Base-by-base conservation (phyloP, 2,888 invertebrate species). In the Helleia helle region DNA sequence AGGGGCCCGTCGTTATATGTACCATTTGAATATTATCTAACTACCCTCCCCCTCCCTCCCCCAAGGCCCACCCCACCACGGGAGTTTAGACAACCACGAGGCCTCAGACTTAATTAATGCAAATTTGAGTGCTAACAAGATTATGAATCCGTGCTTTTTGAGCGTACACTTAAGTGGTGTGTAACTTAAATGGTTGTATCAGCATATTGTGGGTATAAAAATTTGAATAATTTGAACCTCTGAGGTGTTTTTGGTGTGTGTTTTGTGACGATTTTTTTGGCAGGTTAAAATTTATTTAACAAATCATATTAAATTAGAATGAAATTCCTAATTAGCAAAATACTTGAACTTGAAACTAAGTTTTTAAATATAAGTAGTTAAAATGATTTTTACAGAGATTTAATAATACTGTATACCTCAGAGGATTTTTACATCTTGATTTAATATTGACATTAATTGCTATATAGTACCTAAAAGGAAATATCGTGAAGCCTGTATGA, bases 21-120 rank as follows among this genome's bases (percentile, higher is more conserved):
- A 83, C 84, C 84, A 84, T 84, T 84, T 84, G 84, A 84, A 84
- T 84, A 84, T 83, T 84, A 84, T 81, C 83, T n/a, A n/a, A n/a
- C n/a, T n/a, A n/a, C 79, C 74, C 62, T 64, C 50, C 59, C 58
- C 56, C 56, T 48, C 46, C 55, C 46, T 46, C 47, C 46, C 52
- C 46, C 54, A 50, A 62, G 76, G 75, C 75, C 79, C 76, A 80
- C 76, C 74, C 69, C 65, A n/a, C n/a, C n/a, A n/a, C n/a, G n/a
- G n/a, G n/a, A n/a, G n/a, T n/a, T n/a, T n/a, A n/a, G n/a, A n/a
- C n/a, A n/a, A n/a, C n/a, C n/a, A n/a, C 55, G 66, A 71, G 65
- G 73, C 72, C 75, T 74, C 71, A 62, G 52, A 72, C 75, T 81
- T 84, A 84, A 84, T 84, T 83, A 84, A 84, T 84, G 83, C 83